Evolutionary conservation across 2,888 invertebrate species (phyloP), one percentile per base, ranked within the genome.

Genomic region (Euzetes globulus): DNA sequence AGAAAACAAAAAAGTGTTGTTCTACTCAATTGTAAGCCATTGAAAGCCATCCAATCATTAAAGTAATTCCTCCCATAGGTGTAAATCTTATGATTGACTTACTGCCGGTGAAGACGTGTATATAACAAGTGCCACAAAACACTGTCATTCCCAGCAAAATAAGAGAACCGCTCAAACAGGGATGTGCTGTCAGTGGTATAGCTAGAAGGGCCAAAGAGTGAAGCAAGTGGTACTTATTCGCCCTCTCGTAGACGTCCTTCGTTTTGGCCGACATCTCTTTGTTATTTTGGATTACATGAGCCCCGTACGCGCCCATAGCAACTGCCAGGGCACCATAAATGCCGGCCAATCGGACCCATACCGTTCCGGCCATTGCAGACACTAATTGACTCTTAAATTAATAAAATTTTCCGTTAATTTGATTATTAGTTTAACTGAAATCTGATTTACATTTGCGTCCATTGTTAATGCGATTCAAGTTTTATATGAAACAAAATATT

Each of bases 21-120:
- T n/a, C n/a, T n/a, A n/a, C n/a, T n/a, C n/a, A 55, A 55, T 1
- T 5, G 25, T 55, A 63, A 63, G 63, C 63, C 63, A 63, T 63
- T 15, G 63, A 29, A 29, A 63, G 63, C 63, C 63, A 63, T 17
- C 29, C 63, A 29, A 63, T 63, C 6, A 63, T 63, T n/a, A 63
- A 17, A 29, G 63, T 63, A 1, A 33, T 63, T 17, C 63, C 63
- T 13, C 63, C 63, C 11, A 63, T 17, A 1, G 63, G 63, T 63
- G 63, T 29, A 4, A 63, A 63, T 17, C 63, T 5, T 3, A 17
- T 63, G 4, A 63, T 29, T 5, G 5, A 5, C 17, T 63, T 63
- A 63, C 17, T 63, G n/a, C 63, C 63, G 33, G 63, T 63, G 33
- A 63, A 63, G 29, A 63, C 63, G n/a, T 63, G 29, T 3, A 63